Conservation (phyloP, 2,888 invertebrate species). For the Sminthurinus aureus region DNA sequence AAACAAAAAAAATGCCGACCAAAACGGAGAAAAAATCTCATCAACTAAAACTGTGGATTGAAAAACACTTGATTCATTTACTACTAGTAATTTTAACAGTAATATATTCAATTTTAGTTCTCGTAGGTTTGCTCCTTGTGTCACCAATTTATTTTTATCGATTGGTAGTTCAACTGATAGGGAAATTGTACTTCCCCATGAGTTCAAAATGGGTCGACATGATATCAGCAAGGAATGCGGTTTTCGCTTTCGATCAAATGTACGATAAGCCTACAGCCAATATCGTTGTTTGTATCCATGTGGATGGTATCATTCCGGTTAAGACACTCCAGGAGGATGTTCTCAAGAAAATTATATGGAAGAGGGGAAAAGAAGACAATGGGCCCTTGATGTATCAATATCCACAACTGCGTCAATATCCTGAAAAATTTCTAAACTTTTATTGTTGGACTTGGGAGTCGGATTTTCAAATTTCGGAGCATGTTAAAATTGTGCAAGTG, state of each 20-base stretch:
- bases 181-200: not conserved
- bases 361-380: not conserved
- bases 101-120: not conserved
- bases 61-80: not conserved
- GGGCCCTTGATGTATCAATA: no score
- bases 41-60: no score
- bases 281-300: not conserved
- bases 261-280: not conserved
- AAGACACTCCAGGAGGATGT: not conserved
- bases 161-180: not conserved
- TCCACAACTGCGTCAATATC: conserved; percentile 19
- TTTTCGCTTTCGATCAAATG: conserved; percentile 2
- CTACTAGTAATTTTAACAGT: not conserved
- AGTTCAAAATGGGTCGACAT: not conserved
- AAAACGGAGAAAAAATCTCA: no score
- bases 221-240: not conserved
- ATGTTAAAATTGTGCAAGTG: not conserved
- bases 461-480: conserved; percentile 4
- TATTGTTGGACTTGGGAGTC: not conserved
- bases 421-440: not conserved
- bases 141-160: not conserved
- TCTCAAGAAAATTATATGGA: not conserved
- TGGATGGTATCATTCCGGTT: not conserved
- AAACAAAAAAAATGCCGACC: no score
- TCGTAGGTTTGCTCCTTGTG: not conserved